phyloP scores from a whole-genome alignment of 2,888 invertebrate species.

The Mesochorus sp. region DNA sequence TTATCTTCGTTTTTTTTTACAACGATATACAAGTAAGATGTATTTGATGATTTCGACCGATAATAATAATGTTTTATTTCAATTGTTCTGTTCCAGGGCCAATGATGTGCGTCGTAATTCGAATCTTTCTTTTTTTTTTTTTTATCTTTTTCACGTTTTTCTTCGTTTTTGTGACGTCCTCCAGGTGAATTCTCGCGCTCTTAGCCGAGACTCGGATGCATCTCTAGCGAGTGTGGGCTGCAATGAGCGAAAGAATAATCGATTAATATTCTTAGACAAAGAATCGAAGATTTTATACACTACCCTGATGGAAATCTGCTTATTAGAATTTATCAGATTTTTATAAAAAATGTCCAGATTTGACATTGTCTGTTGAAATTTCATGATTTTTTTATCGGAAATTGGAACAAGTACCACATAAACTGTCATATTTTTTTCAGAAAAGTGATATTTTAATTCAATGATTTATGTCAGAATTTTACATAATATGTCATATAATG shows the following conservation, averaged over 20 bases:
- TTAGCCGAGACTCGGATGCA: slow-evolving; percentile 58
- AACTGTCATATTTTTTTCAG: no score
- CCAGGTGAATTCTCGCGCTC: slow-evolving; percentile 47
- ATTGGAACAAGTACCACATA: no score
- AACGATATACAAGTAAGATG: slow-evolving; percentile 38
- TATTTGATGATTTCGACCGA: slow-evolving; percentile 69
- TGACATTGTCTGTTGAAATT: no score
- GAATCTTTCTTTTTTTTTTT: slow-evolving; percentile 50
- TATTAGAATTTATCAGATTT: no score
- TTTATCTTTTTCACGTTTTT: slow-evolving; percentile 38
- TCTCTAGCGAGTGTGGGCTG: slow-evolving; percentile 80
- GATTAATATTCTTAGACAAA: neutral
- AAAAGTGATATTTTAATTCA: no score
- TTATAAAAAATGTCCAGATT: no score
- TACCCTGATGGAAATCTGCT: no score
- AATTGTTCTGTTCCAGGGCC: slow-evolving; percentile 44
- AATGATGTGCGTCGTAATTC: slow-evolving; percentile 67
- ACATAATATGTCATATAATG: no score
- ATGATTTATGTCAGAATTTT: no score
- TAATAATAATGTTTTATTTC: slow-evolving; percentile 67
- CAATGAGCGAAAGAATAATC: slow-evolving; percentile 66
- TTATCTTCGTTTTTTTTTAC: slow-evolving; percentile 31
- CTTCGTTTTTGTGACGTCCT: slow-evolving; percentile 49
- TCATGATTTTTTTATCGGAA: no score
- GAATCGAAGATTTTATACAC: no score